These are phyloP conservation scores for Raja brachyura DNA, from an alignment of 2,113 vertebrate genomes.

Conservation along the genomic window DNA sequence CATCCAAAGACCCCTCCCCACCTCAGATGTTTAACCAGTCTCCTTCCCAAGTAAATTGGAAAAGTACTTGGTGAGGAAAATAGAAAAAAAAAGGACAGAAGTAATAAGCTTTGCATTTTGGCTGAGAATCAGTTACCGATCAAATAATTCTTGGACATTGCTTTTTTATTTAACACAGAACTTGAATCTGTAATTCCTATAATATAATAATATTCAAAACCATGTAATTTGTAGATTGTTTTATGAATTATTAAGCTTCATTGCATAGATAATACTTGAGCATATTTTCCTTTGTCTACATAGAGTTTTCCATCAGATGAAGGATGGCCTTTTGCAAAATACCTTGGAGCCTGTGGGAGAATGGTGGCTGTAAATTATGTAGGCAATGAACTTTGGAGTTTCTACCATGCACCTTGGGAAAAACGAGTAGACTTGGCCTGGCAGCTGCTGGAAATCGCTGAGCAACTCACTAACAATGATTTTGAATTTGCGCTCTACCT, in stretches of 20 bases:
- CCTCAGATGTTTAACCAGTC: neutral
- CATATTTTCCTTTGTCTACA: conserved; percentile 36
- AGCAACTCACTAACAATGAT: conserved; percentile 98
- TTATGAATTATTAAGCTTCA: conserved; percentile 32
- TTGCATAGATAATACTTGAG: neutral
- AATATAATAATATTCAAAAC: neutral
- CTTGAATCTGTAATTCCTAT: neutral
- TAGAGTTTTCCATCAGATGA: conserved; percentile 97
- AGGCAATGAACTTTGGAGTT: conserved; percentile 96
- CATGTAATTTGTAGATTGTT: neutral
- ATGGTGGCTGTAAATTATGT: conserved; percentile 97
- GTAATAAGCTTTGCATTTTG: neutral
- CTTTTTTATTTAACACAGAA: neutral
- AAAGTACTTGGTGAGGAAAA: neutral
- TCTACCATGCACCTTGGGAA: conserved; percentile 89
- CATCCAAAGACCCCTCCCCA: too few species aligned
- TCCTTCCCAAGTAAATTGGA: neutral
- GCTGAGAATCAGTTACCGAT: neutral
- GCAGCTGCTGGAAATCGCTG: conserved; percentile 95
- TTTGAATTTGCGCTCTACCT: conserved; percentile 99
- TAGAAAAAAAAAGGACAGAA: neutral
- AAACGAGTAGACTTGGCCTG: conserved; percentile 90
- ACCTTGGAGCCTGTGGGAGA: conserved; percentile 91
- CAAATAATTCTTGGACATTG: neutral
- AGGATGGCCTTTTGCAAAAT: conserved; percentile 96